Base-by-base conservation (phyloP, 2,888 invertebrate species). In the Cheilosia urbana region DNA sequence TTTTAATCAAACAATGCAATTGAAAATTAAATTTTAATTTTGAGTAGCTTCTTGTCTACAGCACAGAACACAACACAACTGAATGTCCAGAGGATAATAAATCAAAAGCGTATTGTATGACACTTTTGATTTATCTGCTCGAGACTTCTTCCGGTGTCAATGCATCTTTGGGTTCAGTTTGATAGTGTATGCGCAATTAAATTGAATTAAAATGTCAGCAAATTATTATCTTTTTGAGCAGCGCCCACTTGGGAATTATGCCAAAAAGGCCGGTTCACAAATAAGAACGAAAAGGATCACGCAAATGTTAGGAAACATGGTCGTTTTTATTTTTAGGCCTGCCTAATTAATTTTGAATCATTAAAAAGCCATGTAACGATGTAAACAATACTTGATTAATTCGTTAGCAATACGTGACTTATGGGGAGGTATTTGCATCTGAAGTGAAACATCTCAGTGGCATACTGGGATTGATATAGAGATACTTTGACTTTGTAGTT, bases 321-420 rank as follows among this genome's bases (percentile, higher is more conserved):
- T 49, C 37, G 47, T 19, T 42, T 47, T 53, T 79, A 47, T 19
- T 47, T 47, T 17, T 17, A 9, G 9, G 17, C 30, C 49, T 76
- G 34, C 17, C 68, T 69, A 58, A 71, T 82, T 82, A 77, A 72
- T 82, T 77, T 77, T 66, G 34, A 60, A 53, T 51, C 57, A 58
- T 51, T 60, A 24, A 63, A 40, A 45, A 51, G 21, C 51, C 40
- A 47, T 71, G 60, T 65, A 77, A 78, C 17, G 21, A 53, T 66
- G 78, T 83, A 62, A 83, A 78, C 82, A 73, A 60, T 47, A 19
- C 49, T 57, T 83, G 66, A 82, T 82, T 77, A 82, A 66, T 72
- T 82, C 62, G 55, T 77, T 68, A 72, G 72, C 57, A 63, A 57
- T 76, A 51, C 15, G 15, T 21, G 49, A 24, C n/a, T 21, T 27